Base-by-base conservation (phyloP, 2,113 vertebrate genomes). In the Centropus bengalensis region DNA sequence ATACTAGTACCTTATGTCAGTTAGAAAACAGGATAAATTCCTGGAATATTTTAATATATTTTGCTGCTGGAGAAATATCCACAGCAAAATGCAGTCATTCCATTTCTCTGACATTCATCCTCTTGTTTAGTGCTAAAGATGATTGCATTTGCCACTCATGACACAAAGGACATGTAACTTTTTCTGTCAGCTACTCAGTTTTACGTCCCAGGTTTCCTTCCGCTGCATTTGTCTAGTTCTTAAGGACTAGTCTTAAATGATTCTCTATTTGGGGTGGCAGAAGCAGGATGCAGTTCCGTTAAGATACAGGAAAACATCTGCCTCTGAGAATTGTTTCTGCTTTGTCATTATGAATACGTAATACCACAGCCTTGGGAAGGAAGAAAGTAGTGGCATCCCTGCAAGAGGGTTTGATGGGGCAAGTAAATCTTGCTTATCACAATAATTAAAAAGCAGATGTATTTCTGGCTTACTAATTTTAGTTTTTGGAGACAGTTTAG, bases 291-390 rank as follows among this genome's bases (percentile, higher is more conserved):
- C 60, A 91, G 47, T 40, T 63, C 10, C 6, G 4, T 82, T 67
- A 73, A 59, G 58, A 32, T 17, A 73, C 21, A 79, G 82, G 15
- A 69, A 14, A 93, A n/a, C 58, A 88, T 62, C 47, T 69, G 56
- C 67, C 75, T 55, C 27, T 3, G 15, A 73, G 66, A 64, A 38
- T 77, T 74, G 71, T 66, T 93, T 82, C 83, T 90, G 47, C 58
- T 96, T 95, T 91, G 73, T 87, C 56, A 24, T 84, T 73, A 75
- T 60, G 56, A 93, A 92, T 82, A 86, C 30, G 8, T 56, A 94
- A 91, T 59, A 51, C 2, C 38, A 38, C 19, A n/a, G 22, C 27
- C 36, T 38, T 80, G 26, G 63, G 47, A 82, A 80, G 19, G 60
- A 52, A 86, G 26, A 33, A 88, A 63, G 56, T 32, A 70, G 23